phyloP scores from a whole-genome alignment of 2,888 invertebrate species.

The Drosophila quasianomalipes region DNA sequence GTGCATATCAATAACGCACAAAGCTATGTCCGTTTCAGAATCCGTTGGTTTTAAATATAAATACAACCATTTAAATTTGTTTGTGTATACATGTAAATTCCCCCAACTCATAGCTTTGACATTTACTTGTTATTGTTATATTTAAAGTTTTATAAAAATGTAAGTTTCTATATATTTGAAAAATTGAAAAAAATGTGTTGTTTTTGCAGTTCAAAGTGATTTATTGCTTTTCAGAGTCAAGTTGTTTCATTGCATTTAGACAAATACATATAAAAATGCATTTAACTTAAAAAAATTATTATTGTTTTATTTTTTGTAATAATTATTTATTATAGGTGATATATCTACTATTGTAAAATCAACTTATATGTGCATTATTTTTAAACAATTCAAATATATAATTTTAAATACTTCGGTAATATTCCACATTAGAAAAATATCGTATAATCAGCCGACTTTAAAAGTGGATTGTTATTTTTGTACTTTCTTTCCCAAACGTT shows the following conservation, averaged over 20 bases:
- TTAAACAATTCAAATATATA: background rate
- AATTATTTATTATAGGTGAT: background rate
- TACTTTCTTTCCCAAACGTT: background rate
- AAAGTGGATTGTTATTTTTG: background rate
- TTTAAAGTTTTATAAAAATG: background rate
- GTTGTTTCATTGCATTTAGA: background rate
- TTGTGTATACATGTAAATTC: background rate
- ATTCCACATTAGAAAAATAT: background rate
- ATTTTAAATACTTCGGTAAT: background rate
- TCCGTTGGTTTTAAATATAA: background rate
- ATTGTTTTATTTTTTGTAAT: background rate
- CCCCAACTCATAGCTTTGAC: background rate
- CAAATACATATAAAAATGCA: background rate
- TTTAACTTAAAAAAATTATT: background rate
- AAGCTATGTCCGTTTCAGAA: background rate
- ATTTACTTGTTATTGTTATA: background rate
- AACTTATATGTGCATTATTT: background rate
- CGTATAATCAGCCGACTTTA: background rate
- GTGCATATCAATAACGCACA: background rate
- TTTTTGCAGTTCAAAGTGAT: background rate
- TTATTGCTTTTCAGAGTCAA: background rate
- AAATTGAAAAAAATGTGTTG: background rate
- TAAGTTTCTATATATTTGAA: background rate
- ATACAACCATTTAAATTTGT: background rate
- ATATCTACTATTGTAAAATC: background rate